Evolutionary conservation across 2,888 invertebrate genomes (phyloP), one percentile per base, ranked within the genome.

Genomic region (Tenthredo distinguenda): DNA sequence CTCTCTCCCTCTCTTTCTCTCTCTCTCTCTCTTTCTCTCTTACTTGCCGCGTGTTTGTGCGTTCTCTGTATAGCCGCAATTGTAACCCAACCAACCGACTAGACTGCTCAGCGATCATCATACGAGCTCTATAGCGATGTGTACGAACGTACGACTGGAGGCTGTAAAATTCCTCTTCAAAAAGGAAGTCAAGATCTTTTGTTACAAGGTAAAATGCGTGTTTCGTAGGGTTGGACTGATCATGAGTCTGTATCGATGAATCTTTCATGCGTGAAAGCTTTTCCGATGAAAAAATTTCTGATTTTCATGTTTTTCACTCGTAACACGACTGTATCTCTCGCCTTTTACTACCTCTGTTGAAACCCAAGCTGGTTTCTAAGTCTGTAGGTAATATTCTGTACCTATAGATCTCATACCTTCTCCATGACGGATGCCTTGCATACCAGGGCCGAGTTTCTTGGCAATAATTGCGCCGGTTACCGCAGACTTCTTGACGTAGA

Each of bases 371-470:
- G 18, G 15, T 77, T 55, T 50, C 55, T 5, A 31, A 77, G 31
- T 77, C 77, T 34, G 55, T 26, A 77, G 31, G 77, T 47, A 55
- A 77, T 50, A 55, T 55, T 50, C 12, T n/a, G 7, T 55, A 34
- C 77, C 55, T 34, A 55, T 77, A 18, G n/a, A 74, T 77, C 50
- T 18, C 31, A 77, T 26, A 55, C 77, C 77, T 50, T 50, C 34
- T 26, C 50, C 77, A 34, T 77, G 77, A 77, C 77, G 77, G 77
- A 77, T 76, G 76, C 43, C 43, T 76, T 76, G 76, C 76, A 76
- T 76, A 76, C 76, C 43, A 26, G 47, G 9, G 1, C 43, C 15
- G 26, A 76, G 26, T 76, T 76, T 76, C 47, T 76, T 26, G 47
- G 47, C 43, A 47, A 76, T 76, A 77, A 77, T 77, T 47, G 77